Conservation (phyloP, 2,797 vertebrate genomes). For the Euthynnus affinis region DNA sequence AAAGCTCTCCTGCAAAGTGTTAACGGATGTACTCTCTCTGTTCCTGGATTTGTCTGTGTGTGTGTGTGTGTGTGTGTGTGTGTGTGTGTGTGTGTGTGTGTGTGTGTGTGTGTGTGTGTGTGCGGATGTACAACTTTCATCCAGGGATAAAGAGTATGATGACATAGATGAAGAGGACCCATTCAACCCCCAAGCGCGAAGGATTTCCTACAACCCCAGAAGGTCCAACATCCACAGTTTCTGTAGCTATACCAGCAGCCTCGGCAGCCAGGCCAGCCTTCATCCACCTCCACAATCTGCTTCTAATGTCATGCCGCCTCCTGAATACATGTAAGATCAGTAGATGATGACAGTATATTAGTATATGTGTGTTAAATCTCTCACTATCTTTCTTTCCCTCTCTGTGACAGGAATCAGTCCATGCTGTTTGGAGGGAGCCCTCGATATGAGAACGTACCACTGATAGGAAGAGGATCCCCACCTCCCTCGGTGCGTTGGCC, state of each 20-base stretch:
- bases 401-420: slow-evolving; percentile 92
- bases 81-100: slow-evolving; percentile 2
- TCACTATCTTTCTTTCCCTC: slow-evolving; percentile 28
- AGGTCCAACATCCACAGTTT: slow-evolving; percentile 94
- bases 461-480: slow-evolving; percentile 95
- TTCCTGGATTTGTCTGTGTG: slow-evolving; percentile 19
- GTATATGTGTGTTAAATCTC: slow-evolving; percentile 25
- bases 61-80: background rate
- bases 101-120: slow-evolving; percentile 3
- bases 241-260: slow-evolving; percentile 95
- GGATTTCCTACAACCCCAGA: slow-evolving; percentile 87
- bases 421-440: slow-evolving; percentile 95
- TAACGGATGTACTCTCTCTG: slow-evolving; percentile 53
- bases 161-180: slow-evolving; percentile 97
- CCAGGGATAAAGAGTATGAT: slow-evolving; percentile 92
- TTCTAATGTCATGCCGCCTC: slow-evolving; percentile 88
- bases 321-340: slow-evolving; percentile 94
- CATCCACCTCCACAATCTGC: slow-evolving; percentile 88
- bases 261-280: slow-evolving; percentile 93
- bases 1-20: slow-evolving; percentile 51
- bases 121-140: slow-evolving; percentile 3
- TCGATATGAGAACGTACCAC: slow-evolving; percentile 95
- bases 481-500: slow-evolving; percentile 94
- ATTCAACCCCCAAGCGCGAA: slow-evolving; percentile 93
- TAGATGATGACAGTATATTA: background rate